phyloP scores from a whole-genome alignment of 2,888 invertebrate species.

The Sarcophaga carnaria region DNA sequence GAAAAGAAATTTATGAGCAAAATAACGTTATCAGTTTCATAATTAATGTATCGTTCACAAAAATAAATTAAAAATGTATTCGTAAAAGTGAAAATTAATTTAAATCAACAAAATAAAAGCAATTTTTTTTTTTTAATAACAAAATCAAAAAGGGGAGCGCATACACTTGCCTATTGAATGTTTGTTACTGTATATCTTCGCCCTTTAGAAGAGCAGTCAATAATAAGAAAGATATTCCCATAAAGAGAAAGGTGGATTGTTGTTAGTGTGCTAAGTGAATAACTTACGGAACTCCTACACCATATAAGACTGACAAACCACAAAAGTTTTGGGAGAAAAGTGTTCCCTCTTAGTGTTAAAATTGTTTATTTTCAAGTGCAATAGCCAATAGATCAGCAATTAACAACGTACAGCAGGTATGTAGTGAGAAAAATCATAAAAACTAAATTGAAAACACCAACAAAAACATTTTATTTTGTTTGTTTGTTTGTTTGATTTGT shows the following conservation, averaged over 20 bases:
- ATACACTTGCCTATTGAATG: constrained; percentile 3
- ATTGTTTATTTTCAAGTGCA: neutral
- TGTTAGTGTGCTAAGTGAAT: neutral
- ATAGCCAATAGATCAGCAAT: neutral
- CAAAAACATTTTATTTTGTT: constrained; percentile 1
- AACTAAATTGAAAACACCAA: neutral
- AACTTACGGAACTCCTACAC: constrained; percentile 2
- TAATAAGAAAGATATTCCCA: neutral
- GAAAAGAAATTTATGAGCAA: constrained; percentile 1
- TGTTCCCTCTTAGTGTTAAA: neutral
- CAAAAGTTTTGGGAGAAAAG: neutral
- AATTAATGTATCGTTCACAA: constrained; percentile 22
- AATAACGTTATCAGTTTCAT: constrained; percentile 37
- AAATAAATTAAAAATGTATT: constrained; percentile 9
- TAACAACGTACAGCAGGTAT: constrained; percentile 6
- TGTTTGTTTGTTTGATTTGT: constrained; percentile 10
- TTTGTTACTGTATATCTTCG: neutral
- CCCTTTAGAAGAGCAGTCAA: neutral
- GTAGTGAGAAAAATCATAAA: neutral
- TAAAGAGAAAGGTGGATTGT: neutral
- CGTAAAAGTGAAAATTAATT: constrained; percentile 10
- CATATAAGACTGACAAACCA: neutral
- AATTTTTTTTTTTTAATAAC: neutral
- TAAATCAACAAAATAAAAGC: neutral
- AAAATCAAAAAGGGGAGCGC: neutral